Evolutionary conservation across 2,113 vertebrate species (phyloP).

Genomic region (Gobius niger): DNA sequence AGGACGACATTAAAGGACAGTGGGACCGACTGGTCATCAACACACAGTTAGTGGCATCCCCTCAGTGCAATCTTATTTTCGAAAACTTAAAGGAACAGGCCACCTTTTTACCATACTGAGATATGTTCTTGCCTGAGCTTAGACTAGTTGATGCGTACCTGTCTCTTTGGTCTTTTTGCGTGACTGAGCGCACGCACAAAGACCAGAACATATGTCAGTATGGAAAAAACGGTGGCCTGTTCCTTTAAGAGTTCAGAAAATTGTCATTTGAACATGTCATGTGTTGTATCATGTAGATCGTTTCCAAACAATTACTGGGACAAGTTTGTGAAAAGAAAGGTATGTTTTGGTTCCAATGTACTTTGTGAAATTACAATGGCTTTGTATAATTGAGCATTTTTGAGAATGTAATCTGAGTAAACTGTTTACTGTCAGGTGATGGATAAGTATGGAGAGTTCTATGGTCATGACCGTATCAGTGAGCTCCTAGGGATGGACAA

Average conservation of each 20-base stretch:
- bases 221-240: too few relatives aligned
- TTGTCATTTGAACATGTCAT: neutral
- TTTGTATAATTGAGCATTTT: neutral
- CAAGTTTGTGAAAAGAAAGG: conserved; percentile 94
- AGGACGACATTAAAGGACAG: conserved; percentile 97
- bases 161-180: too few relatives aligned
- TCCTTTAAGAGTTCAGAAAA: neutral
- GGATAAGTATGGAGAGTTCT: conserved; percentile 98
- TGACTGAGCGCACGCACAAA: too few relatives aligned
- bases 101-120: too few relatives aligned
- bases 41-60: conserved; percentile 88
- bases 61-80: neutral
- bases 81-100: neutral
- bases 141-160: too few relatives aligned
- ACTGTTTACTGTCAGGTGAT: conserved; percentile 83
- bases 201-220: too few relatives aligned
- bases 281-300: conserved; percentile 79
- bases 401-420: too few relatives aligned
- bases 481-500: conserved; percentile 96
- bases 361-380: neutral
- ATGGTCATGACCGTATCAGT: conserved; percentile 93
- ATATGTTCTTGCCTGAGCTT: too few relatives aligned
- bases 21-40: conserved; percentile 98
- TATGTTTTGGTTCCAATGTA: conserved; percentile 35
- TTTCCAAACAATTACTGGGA: conserved; percentile 99